phyloP scores from a whole-genome alignment of 2,113 vertebrate genomes.

The Limanda limanda region DNA sequence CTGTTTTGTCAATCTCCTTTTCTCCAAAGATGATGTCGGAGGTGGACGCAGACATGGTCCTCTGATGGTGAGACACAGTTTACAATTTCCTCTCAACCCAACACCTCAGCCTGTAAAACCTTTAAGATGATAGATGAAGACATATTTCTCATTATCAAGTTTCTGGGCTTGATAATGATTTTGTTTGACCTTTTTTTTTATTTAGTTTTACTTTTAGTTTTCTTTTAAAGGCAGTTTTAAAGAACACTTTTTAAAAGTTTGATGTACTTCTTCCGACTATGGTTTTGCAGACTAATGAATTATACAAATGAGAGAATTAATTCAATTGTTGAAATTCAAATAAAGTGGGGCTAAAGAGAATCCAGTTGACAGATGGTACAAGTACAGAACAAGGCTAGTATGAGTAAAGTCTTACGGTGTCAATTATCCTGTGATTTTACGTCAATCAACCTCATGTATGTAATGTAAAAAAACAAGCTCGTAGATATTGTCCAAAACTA shows the following conservation, averaged over 20 bases:
- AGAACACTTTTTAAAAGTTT: background rate
- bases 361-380: background rate
- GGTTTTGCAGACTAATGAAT: background rate
- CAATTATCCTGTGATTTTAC: background rate
- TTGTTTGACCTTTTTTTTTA: background rate
- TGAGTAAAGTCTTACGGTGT: background rate
- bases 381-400: background rate
- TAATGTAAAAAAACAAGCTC: too few species aligned
- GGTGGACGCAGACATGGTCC: constrained; percentile 86
- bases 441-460: too few species aligned
- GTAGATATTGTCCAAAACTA: background rate
- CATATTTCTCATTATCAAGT: too few species aligned
- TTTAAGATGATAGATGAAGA: background rate
- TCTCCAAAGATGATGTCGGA: constrained; percentile 87
- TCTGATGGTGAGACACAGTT: constrained; percentile 87
- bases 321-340: background rate
- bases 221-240: background rate
- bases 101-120: background rate
- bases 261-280: background rate
- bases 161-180: background rate
- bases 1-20: constrained; percentile 13
- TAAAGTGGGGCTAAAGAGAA: background rate
- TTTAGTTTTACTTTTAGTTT: background rate
- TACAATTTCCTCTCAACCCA: constrained; percentile 1
- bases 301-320: background rate